Evolutionary conservation across 2,888 invertebrate species (phyloP).

Genomic region (Bombyx huttoni): DNA sequence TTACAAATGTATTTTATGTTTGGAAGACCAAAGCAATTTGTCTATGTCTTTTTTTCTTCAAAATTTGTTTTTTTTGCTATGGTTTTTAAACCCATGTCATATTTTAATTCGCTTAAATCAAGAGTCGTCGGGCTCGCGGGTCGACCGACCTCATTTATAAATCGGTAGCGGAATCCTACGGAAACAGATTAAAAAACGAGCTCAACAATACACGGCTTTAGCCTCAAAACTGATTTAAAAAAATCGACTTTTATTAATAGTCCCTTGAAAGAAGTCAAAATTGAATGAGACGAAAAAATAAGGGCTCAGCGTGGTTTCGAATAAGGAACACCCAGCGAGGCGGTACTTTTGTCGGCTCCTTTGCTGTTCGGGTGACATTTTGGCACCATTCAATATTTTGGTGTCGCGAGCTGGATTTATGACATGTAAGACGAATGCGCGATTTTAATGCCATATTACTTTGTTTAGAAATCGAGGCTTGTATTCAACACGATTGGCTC

Average conservation of each 20-base stretch:
- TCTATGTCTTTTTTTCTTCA: slow-evolving; percentile 56
- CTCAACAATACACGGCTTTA: slow-evolving; percentile 61
- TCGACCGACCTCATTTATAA: slow-evolving; percentile 53
- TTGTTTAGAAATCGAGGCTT: slow-evolving; percentile 13
- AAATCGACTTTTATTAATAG: slow-evolving; percentile 71
- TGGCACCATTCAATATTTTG: slow-evolving; percentile 72
- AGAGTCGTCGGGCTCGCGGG: slow-evolving; percentile 13
- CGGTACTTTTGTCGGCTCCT: slow-evolving; percentile 64
- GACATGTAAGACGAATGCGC: slow-evolving; percentile 52
- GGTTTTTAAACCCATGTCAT: slow-evolving; percentile 66
- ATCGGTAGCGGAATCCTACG: slow-evolving; percentile 71
- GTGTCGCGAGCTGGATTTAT: slow-evolving; percentile 67
- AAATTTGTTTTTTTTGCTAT: slow-evolving; percentile 54
- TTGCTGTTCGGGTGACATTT: slow-evolving; percentile 67
- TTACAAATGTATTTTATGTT: slow-evolving; percentile 47
- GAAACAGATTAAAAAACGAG: slow-evolving; percentile 68
- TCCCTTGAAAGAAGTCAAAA: slow-evolving; percentile 72
- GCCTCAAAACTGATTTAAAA: slow-evolving; percentile 62
- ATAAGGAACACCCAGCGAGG: slow-evolving; percentile 67
- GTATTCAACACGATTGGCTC: too few relatives aligned
- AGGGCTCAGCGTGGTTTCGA: slow-evolving; percentile 55
- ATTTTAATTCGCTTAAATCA: slow-evolving; percentile 64
- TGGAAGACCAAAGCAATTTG: slow-evolving; percentile 53
- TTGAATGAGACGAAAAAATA: slow-evolving; percentile 71
- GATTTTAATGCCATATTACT: slow-evolving; percentile 23